These are phyloP conservation scores for Piaya cayana DNA, from an alignment of 2,113 vertebrate genomes.

Conservation along the genomic window DNA sequence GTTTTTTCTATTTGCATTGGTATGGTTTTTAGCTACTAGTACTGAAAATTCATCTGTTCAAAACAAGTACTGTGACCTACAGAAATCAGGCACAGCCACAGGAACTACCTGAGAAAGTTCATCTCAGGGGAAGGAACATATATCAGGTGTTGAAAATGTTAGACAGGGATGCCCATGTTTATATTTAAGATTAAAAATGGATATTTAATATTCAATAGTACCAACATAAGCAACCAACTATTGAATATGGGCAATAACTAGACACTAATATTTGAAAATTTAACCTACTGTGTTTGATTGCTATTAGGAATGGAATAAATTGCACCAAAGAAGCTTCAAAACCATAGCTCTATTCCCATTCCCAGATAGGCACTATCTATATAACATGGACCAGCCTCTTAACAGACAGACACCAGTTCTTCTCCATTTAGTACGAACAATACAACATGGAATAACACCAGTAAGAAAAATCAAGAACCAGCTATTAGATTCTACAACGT, in stretches of 20 bases:
- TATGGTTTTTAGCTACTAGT: not conserved
- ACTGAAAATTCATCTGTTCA: not conserved
- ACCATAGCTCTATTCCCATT: not conserved
- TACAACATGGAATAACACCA: not conserved
- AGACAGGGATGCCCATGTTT: not conserved
- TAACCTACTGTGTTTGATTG: fast-evolving
- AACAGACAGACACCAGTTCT: not conserved
- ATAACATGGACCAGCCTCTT: not conserved
- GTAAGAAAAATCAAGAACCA: not conserved
- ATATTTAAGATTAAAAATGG: not conserved
- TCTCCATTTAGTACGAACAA: not conserved
- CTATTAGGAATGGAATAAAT: not conserved
- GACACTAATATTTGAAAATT: not conserved
- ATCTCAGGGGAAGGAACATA: not conserved
- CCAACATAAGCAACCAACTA: not conserved
- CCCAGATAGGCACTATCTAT: not conserved
- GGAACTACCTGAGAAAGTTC: not conserved
- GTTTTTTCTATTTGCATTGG: not conserved
- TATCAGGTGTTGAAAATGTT: not conserved
- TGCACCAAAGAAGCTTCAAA: not conserved
- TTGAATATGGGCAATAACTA: not conserved
- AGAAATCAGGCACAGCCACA: not conserved
- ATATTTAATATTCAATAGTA: not conserved
- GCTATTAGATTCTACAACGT: fast-evolving
- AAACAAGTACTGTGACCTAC: not conserved